A percentile compares a stretch with the other conserved stretches of the same genome.
phyloP scores from a whole-genome alignment of 2,888 invertebrate genomes.

The Ochropleura plecta region DNA sequence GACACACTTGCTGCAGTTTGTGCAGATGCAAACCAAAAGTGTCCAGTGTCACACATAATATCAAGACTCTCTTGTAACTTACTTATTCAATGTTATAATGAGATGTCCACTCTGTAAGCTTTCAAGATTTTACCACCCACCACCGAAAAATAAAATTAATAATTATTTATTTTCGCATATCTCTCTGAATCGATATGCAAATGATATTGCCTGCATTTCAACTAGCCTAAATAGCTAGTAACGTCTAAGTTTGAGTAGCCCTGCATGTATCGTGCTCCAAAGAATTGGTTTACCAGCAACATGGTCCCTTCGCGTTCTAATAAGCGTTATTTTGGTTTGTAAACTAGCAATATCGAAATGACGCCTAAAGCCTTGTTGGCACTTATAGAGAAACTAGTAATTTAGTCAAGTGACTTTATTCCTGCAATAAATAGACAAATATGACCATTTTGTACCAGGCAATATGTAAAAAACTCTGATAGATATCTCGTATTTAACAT shows the following conservation, averaged over 20 bases:
- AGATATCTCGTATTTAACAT: not conserved
- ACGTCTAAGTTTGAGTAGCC: constrained; percentile 53
- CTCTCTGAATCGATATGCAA: constrained; percentile 3
- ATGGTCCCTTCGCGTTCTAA: constrained; percentile 7
- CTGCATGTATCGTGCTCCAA: constrained; percentile 40
- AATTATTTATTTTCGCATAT: constrained; percentile 4
- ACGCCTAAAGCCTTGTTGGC: constrained; percentile 42
- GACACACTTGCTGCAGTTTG: constrained; percentile 22
- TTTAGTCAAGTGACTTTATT: constrained; percentile 32
- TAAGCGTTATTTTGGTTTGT: constrained; percentile 49
- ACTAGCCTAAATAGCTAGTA: constrained; percentile 34
- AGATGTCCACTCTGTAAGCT: not conserved
- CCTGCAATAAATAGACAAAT: not conserved
- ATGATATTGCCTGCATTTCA: constrained; percentile 20
- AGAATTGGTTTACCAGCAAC: constrained; percentile 54
- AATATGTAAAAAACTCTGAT: too few relatives aligned
- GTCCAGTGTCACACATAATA: constrained; percentile 22
- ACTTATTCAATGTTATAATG: constrained; percentile 8
- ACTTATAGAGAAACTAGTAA: constrained; percentile 27
- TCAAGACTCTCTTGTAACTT: constrained; percentile 12
- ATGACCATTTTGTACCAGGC: not conserved
- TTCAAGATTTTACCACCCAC: constrained; percentile 22
- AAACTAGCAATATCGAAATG: constrained; percentile 25
- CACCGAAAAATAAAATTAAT: constrained; percentile 36
- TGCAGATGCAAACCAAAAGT: constrained; percentile 25